Percentiles rank a stretch among this genome's conserved stretches.
Evolutionary conservation across 2,113 vertebrate species (phyloP).

Genomic region (Dromaius novaehollandiae): DNA sequence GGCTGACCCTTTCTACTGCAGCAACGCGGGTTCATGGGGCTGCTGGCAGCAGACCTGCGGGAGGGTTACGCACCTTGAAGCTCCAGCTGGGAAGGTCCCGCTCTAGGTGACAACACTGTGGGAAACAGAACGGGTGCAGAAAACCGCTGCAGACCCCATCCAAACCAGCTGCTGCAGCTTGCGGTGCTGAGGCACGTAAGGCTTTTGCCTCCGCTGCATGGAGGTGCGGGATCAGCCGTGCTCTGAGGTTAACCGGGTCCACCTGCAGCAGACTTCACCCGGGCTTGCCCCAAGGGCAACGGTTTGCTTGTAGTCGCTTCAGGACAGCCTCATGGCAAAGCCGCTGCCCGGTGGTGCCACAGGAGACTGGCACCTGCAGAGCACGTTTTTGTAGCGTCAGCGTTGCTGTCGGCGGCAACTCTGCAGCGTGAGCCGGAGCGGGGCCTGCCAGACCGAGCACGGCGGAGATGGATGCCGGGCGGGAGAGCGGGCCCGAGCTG

Average conservation of each 20-base stretch:
- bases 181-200: neutral
- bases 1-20: fast-evolving
- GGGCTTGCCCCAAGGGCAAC: neutral
- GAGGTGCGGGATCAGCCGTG: neutral
- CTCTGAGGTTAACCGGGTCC: neutral
- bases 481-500: neutral
- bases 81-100: neutral
- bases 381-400: neutral
- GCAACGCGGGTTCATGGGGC: neutral
- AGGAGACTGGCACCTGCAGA: neutral
- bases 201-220: neutral
- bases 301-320: neutral
- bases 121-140: neutral
- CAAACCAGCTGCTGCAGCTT: neutral
- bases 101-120: neutral
- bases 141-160: neutral
- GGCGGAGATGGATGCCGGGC: neutral
- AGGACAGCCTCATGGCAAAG: neutral
- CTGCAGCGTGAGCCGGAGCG: neutral
- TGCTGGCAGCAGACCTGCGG: neutral
- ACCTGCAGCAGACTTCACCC: neutral
- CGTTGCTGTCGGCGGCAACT: neutral
- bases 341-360: neutral
- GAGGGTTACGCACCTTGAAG: neutral
- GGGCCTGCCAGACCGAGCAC: neutral